A percentile compares a stretch with the other conserved stretches of the same genome.
Conservation (phyloP, 2,113 vertebrate species). For the Macrotis lagotis region DNA sequence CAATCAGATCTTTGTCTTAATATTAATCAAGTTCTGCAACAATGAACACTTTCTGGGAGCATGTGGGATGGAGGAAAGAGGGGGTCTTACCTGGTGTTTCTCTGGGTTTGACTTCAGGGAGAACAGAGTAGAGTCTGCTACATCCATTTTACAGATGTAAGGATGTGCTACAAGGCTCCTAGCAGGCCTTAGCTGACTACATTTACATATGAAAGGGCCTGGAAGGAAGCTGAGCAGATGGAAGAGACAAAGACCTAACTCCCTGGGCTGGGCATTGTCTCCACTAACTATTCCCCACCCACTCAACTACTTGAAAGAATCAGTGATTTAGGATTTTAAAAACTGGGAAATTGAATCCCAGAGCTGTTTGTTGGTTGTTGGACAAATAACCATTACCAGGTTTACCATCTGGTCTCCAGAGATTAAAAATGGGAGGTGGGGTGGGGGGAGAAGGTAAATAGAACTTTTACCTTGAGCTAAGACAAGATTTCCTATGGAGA, state of each 20-base stretch:
- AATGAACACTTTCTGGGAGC: not conserved
- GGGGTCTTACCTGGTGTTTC: not conserved
- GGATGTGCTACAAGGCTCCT: not conserved
- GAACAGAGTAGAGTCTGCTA: not conserved
- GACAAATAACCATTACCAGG: not conserved
- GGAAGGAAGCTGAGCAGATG: not conserved
- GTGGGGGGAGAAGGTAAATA: rapidly evolving
- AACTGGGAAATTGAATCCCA: not conserved
- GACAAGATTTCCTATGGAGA: not conserved
- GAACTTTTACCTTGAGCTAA: not conserved
- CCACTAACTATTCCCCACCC: not conserved
- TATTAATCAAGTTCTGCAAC: not conserved
- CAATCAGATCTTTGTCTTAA: not conserved
- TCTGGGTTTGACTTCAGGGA: not conserved
- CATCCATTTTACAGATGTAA: not conserved
- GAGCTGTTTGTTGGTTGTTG: not conserved
- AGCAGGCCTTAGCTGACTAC: not conserved
- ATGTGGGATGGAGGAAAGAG: not conserved
- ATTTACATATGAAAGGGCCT: not conserved
- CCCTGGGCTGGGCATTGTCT: not conserved
- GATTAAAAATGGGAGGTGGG: not conserved
- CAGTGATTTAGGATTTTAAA: not conserved
- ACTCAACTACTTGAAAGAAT: not conserved
- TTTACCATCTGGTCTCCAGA: not conserved
- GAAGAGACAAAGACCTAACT: not conserved